Evolutionary conservation across 1,140 invertebrate species (phyloP).

Genomic region (Drosophila ambigua): DNA sequence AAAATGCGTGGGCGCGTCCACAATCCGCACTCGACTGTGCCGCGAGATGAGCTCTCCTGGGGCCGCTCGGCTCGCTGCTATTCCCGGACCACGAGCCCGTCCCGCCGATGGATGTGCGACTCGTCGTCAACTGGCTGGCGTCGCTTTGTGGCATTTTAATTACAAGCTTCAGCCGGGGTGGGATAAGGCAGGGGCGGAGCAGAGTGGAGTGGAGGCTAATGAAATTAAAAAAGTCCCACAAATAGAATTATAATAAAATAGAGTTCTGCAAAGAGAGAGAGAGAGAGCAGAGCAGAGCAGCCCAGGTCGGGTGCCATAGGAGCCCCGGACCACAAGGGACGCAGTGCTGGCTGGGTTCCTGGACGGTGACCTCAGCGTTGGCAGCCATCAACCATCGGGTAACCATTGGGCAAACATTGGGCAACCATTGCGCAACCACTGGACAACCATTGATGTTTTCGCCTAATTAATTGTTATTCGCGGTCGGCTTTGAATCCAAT

Average conservation of each 20-base stretch:
- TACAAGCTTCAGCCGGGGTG: slow-evolving; percentile 49
- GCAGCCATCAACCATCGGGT: background rate
- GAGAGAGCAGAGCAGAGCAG: slow-evolving; percentile 1
- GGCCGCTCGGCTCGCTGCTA: slow-evolving; percentile 5
- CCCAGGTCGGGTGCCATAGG: slow-evolving; percentile 21
- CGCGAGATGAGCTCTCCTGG: slow-evolving; percentile 47
- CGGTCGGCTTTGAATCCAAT: slow-evolving; percentile 58
- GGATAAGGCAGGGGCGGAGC: background rate
- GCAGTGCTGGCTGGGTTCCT: too few relatives aligned
- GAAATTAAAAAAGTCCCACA: slow-evolving; percentile 77
- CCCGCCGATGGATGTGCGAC: too few relatives aligned
- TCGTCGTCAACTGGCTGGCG: slow-evolving; percentile 28
- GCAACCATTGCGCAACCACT: too few relatives aligned
- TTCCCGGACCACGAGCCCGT: slow-evolving; percentile 12
- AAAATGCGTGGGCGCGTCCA: slow-evolving; percentile 80
- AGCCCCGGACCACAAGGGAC: background rate
- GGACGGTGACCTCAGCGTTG: slow-evolving; percentile 30
- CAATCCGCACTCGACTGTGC: slow-evolving; percentile 63
- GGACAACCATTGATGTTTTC: slow-evolving; percentile 39
- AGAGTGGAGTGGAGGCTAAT: slow-evolving; percentile 44
- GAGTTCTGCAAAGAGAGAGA: slow-evolving; percentile 39
- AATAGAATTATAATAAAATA: slow-evolving; percentile 79
- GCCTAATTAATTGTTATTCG: slow-evolving; percentile 74
- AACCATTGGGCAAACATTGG: slow-evolving; percentile 16
- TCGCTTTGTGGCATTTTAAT: slow-evolving; percentile 78